Base-by-base conservation (phyloP, 2,113 vertebrate species). In the Ascaphus truei region DNA sequence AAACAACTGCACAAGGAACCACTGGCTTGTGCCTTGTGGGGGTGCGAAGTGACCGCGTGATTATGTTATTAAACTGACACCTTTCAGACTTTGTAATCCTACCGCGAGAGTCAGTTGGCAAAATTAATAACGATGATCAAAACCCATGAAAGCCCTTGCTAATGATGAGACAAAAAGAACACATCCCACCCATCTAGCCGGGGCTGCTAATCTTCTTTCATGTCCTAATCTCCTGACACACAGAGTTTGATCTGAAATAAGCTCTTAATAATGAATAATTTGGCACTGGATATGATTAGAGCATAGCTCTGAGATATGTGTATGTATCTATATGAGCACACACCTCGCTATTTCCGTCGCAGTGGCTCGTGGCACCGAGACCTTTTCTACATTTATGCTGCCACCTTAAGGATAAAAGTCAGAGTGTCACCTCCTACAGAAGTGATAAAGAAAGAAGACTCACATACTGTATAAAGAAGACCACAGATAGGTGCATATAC, bases 241-340 rank as follows among this genome's bases (percentile, higher is more conserved):
- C 51, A 76, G 73, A 47, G 69, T 77, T 75, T 71, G 71, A 68
- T 76, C 68, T 81, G 72, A 83, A 86, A 81, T 86, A 85, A 88
- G 73, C 81, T 75, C 71, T 87, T 86, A 86, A 87, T 89, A 88
- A 86, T 80, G 73, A 84, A 80, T 81, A 83, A 86, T 85, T 77
- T 74, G 23, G 3, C 75, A 67, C 37, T 72, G 67, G 80, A 75
- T 83, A 79, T 76, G 61, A 85, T 84, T 84, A 84, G 56, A 73
- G 71, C 74, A 72, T 23, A 34, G 45, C 11, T 5, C 18, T 30
- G 29, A 50, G 31, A 50, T 23, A 22, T 34, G 1, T 34, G 22
- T 23, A 12, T 27, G 11, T 23, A 26, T 34, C 36, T 30, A 25
- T 31, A 0, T 71, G 72, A 73, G 69, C 64, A 72, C 18, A 9